Percentiles rank a stretch among this genome's conserved stretches.
phyloP scores from a whole-genome alignment of 2,113 vertebrate species.

The Ceyx melanurus region DNA sequence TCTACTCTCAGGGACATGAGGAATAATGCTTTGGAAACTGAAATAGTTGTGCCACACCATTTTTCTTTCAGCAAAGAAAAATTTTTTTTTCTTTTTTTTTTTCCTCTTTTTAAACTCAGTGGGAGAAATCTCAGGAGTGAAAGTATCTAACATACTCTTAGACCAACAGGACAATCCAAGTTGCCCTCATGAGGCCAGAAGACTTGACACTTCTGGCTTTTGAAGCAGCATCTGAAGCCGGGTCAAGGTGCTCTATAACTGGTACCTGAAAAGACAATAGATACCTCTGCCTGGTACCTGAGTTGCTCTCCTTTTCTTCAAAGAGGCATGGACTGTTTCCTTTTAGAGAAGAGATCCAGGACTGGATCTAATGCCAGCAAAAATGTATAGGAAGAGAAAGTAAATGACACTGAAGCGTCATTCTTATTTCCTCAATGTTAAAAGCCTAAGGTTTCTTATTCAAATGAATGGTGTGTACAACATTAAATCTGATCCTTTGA shows the following conservation, averaged over 20 bases:
- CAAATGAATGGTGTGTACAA: background rate
- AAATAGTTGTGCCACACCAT: background rate
- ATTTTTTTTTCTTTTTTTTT: background rate
- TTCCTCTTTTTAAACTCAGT: background rate
- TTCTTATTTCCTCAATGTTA: background rate
- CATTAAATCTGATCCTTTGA: fast-evolving
- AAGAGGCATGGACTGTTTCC: fast-evolving
- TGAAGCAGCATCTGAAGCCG: background rate
- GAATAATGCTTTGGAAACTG: background rate
- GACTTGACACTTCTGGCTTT: background rate
- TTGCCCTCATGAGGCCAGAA: background rate
- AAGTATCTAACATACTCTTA: background rate
- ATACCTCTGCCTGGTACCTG: no score
- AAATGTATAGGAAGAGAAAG: background rate
- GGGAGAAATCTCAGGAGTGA: background rate
- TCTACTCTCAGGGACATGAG: background rate
- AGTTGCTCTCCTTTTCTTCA: background rate
- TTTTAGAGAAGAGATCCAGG: background rate
- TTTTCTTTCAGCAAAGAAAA: background rate
- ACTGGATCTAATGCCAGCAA: fast-evolving
- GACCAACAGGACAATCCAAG: background rate
- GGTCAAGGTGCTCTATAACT: background rate
- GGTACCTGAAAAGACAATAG: background rate
- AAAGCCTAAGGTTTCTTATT: background rate
- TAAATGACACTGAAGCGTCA: background rate